Conservation (phyloP, 2,113 vertebrate species). For the Scomber scombrus region DNA sequence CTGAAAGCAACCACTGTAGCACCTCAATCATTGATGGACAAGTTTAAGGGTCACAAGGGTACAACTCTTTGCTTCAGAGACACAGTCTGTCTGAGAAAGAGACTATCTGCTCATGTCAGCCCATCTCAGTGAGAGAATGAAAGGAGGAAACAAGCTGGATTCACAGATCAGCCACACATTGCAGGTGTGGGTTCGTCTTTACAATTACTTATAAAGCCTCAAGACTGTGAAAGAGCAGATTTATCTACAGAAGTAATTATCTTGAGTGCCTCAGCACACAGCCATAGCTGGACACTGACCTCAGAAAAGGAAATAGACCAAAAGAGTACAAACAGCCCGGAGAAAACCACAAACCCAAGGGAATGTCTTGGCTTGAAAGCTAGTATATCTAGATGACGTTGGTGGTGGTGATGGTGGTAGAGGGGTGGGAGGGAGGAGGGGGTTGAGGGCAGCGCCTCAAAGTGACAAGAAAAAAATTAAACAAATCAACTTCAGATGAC, state of each 20-base stretch:
- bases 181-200: conserved; percentile 29
- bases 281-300: conserved; percentile 68
- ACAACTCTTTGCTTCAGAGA: conserved; percentile 16
- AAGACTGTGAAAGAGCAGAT: conserved; percentile 54
- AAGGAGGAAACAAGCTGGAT: conserved; percentile 24
- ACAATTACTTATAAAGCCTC: conserved; percentile 49
- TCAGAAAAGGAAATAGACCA: conserved; percentile 69
- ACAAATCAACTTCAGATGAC: background rate
- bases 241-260: conserved; percentile 72
- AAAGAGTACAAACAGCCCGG: conserved; percentile 64
- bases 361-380: conserved; percentile 44
- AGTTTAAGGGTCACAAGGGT: conserved; percentile 7
- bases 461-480: background rate
- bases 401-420: no score
- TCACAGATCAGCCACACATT: conserved; percentile 51
- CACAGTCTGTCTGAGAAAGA: conserved; percentile 12
- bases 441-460: background rate
- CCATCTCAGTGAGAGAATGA: conserved; percentile 3
- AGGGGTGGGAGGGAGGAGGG: no score
- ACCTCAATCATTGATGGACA: conserved; percentile 18
- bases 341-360: conserved; percentile 61
- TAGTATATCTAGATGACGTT: conserved; percentile 31
- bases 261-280: conserved; percentile 62
- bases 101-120: background rate
- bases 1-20: background rate